Percentiles rank a stretch among this genome's conserved stretches.
These are phyloP conservation scores for Daboia siamensis DNA, from an alignment of 2,113 vertebrate species.

Conservation along the genomic window DNA sequence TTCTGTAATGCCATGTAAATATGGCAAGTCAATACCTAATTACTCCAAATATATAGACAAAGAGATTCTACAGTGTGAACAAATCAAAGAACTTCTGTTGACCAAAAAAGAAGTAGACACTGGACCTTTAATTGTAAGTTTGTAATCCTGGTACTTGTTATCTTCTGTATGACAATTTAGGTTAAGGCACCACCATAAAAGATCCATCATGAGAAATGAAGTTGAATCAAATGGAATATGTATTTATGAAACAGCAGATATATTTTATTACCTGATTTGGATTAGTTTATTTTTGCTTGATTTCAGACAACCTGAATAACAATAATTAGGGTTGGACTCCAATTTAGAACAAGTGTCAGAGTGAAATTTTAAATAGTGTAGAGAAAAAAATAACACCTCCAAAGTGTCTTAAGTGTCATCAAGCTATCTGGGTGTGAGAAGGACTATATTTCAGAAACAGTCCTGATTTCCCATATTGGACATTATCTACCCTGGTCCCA, in stretches of 20 bases:
- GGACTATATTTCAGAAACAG: neutral
- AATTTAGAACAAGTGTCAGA: neutral
- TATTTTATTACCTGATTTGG: neutral
- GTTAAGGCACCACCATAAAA: neutral
- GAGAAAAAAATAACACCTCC: too few relatives aligned
- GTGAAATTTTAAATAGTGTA: neutral
- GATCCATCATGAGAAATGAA: neutral
- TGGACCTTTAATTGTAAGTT: slow-evolving; percentile 85
- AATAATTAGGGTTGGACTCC: neutral
- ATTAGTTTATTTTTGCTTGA: neutral
- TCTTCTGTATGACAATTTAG: neutral
- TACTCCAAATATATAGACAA: slow-evolving; percentile 88
- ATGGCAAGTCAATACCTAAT: slow-evolving; percentile 76
- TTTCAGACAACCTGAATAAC: neutral
- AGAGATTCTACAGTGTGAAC: slow-evolving; percentile 85
- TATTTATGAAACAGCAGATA: neutral
- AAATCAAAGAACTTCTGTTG: slow-evolving; percentile 86
- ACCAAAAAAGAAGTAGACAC: slow-evolving; percentile 83
- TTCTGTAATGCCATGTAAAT: slow-evolving; percentile 95
- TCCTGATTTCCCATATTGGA: neutral
- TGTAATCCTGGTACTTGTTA: neutral
- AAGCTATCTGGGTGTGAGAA: neutral
- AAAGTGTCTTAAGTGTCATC: neutral
- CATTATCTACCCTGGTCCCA: neutral
- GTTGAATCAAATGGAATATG: neutral